A percentile compares a stretch with the other conserved stretches of the same genome.
Conservation (phyloP, 2,113 vertebrate genomes). For the Eretmochelys imbricata region DNA sequence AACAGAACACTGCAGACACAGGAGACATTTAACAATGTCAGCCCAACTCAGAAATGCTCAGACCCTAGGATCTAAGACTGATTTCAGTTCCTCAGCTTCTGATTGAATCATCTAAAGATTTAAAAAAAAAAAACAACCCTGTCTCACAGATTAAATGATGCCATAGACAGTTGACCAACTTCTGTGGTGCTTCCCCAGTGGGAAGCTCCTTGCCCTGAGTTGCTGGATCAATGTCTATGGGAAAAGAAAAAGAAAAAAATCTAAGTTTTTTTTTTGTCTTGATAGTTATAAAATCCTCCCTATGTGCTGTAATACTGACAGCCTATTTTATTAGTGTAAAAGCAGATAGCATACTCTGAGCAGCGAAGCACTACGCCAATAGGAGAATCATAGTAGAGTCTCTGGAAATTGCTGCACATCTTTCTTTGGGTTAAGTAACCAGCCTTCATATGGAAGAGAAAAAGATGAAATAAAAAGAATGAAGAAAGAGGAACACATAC, state of each 20-base stretch:
- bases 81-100: background rate
- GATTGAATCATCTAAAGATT: background rate
- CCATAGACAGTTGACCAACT: background rate
- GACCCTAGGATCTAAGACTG: background rate
- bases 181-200: background rate
- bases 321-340: background rate
- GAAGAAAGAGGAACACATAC: background rate
- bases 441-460: background rate
- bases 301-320: background rate
- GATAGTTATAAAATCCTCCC: background rate
- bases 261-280: background rate
- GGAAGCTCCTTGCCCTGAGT: background rate
- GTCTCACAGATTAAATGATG: constrained; percentile 18
- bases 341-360: background rate
- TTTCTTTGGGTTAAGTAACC: background rate
- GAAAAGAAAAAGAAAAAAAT: background rate
- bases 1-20: background rate
- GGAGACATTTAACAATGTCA: background rate
- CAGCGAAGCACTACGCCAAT: background rate
- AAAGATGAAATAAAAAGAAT: background rate
- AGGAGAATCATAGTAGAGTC: background rate
- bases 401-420: background rate
- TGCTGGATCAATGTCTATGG: background rate
- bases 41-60: background rate
- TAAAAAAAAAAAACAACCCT: background rate